These are phyloP conservation scores for Xylocampa areola DNA, from an alignment of 2,888 invertebrate species.

Conservation along the genomic window DNA sequence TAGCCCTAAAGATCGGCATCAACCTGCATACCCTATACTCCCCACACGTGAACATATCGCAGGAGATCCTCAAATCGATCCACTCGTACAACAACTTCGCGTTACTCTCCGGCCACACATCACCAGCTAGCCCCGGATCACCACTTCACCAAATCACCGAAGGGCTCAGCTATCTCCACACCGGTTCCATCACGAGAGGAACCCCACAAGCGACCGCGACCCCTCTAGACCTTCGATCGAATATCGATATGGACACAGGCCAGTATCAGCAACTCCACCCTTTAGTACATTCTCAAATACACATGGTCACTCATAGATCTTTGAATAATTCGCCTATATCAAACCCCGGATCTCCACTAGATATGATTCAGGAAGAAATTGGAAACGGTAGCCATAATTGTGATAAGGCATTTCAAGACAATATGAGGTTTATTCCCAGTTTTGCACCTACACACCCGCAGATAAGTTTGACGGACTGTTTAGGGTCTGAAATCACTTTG, in stretches of 20 bases:
- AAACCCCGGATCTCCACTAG: constrained; percentile 92
- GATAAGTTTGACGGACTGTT: constrained; percentile 97
- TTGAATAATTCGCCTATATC: constrained; percentile 91
- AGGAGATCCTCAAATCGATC: constrained; percentile 72
- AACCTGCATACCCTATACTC: constrained; percentile 80
- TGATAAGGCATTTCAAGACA: constrained; percentile 56
- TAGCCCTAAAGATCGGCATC: constrained; percentile 88
- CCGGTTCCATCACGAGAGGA: constrained; percentile 92
- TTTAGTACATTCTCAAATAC: constrained; percentile 81
- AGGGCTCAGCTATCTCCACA: constrained; percentile 93
- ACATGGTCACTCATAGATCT: constrained; percentile 87
- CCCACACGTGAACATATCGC: constrained; percentile 75
- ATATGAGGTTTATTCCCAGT: constrained; percentile 60
- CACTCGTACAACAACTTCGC: constrained; percentile 75
- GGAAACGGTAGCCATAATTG: constrained; percentile 80
- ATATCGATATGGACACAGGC: constrained; percentile 87
- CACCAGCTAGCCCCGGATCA: constrained; percentile 74
- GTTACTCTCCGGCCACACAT: constrained; percentile 69
- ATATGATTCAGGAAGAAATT: constrained; percentile 93
- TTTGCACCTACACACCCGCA: constrained; percentile 91
- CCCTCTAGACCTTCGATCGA: constrained; percentile 88
- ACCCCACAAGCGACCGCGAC: constrained; percentile 91
- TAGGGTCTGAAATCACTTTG: constrained; percentile 95
- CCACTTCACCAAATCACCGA: constrained; percentile 92
- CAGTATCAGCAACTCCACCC: constrained; percentile 82